Conservation (phyloP, 2,113 vertebrate genomes). For the Platichthys stellatus region DNA sequence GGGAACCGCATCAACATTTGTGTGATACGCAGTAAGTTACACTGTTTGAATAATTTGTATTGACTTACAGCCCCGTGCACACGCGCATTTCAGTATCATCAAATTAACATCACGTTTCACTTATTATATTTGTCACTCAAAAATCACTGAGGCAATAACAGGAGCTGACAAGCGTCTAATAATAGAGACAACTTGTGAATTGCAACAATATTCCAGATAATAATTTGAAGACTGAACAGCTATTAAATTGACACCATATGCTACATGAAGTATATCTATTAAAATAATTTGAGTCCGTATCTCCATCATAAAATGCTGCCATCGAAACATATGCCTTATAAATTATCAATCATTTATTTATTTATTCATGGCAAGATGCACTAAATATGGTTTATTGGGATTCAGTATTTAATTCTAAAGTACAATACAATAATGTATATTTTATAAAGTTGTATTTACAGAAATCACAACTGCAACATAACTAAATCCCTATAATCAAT, state of each 20-base stretch:
- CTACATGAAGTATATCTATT: neutral
- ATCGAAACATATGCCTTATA: neutral
- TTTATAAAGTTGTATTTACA: neutral
- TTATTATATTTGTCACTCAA: constrained; percentile 16
- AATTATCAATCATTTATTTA: neutral
- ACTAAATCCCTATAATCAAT: neutral
- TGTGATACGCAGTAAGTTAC: neutral
- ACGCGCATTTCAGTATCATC: neutral
- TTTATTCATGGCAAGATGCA: neutral
- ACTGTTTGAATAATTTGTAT: too few relatives aligned
- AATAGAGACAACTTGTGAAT: neutral
- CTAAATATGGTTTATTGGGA: neutral
- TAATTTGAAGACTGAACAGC: neutral
- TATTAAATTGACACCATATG: neutral
- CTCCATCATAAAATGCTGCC: neutral
- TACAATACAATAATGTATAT: neutral
- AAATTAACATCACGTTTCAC: neutral
- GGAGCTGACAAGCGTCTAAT: neutral
- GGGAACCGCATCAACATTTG: neutral
- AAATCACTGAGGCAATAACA: constrained; percentile 1
- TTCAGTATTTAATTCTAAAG: neutral
- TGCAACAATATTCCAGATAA: neutral
- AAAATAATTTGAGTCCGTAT: neutral
- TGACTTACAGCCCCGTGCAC: neutral
- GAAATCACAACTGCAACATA: neutral